Evolutionary conservation across 1,140 invertebrate genomes (phyloP).

Genomic region (Philaenus spumarius): DNA sequence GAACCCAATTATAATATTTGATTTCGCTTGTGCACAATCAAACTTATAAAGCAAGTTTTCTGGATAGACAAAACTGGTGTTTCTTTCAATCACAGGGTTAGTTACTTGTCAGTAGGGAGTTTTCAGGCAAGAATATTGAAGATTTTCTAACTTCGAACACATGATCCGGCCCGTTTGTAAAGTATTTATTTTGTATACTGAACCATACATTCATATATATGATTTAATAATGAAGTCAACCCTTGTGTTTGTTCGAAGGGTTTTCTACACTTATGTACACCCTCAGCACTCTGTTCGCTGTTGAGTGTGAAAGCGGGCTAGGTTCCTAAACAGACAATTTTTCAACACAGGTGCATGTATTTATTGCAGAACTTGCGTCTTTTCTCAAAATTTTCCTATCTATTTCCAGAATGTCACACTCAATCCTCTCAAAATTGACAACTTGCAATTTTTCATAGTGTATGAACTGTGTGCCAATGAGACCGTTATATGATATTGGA

Average conservation of each 20-base stretch:
- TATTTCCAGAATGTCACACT: conserved; percentile 21
- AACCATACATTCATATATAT: no score
- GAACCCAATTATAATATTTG: no score
- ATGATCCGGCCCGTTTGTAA: conserved; percentile 20
- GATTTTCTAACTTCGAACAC: conserved; percentile 18
- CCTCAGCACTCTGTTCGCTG: no score
- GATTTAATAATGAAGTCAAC: conserved; percentile 25
- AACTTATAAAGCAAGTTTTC: no score
- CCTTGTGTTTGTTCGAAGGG: conserved; percentile 17
- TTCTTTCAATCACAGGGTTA: no score
- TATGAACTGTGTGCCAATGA: conserved; percentile 27
- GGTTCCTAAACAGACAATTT: conserved; percentile 24
- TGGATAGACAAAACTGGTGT: no score
- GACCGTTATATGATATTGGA: conserved; percentile 28
- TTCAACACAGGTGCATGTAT: conserved; percentile 17
- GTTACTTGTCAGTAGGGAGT: background rate
- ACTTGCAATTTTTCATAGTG: conserved; percentile 28
- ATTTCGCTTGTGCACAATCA: no score
- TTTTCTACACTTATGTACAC: conserved; percentile 22
- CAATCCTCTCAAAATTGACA: conserved; percentile 26
- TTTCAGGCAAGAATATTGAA: background rate
- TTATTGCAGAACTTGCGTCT: conserved; percentile 25
- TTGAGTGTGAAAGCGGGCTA: no score
- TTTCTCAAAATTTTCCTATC: conserved; percentile 28
- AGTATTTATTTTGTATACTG: conserved; percentile 14